Evolutionary conservation across 2,888 invertebrate genomes (phyloP).

Genomic region (Eupithecia subumbrata): DNA sequence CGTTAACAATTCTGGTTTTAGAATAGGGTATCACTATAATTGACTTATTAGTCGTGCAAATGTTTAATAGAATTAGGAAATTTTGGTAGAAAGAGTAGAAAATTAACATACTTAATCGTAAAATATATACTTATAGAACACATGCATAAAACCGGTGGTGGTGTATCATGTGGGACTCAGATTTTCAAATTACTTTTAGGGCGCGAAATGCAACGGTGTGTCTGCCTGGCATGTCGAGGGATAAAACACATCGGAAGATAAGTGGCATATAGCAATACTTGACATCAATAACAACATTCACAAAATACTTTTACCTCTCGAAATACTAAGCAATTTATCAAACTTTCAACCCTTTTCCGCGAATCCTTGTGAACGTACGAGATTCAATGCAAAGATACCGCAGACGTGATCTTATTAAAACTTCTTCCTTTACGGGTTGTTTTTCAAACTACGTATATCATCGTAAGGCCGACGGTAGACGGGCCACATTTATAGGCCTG

Average conservation of each 20-base stretch:
- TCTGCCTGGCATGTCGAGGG: too few relatives aligned
- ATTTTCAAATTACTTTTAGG: too few relatives aligned
- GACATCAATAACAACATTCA: conserved; percentile 2
- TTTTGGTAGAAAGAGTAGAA: too few relatives aligned
- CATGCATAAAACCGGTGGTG: too few relatives aligned
- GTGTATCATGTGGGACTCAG: too few relatives aligned
- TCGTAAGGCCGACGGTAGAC: neutral
- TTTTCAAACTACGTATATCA: conserved; percentile 23
- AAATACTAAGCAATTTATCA: conserved; percentile 16
- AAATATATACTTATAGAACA: too few relatives aligned
- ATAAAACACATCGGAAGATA: neutral
- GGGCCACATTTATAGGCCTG: neutral
- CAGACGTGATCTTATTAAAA: conserved; percentile 34
- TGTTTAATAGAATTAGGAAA: too few relatives aligned
- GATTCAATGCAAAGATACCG: conserved; percentile 5
- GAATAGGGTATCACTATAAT: too few relatives aligned
- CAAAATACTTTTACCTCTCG: neutral
- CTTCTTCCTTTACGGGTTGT: conserved; percentile 18
- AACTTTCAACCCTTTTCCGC: conserved; percentile 10
- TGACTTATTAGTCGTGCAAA: too few relatives aligned
- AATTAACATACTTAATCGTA: too few relatives aligned
- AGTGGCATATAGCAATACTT: neutral
- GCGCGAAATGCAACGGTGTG: too few relatives aligned
- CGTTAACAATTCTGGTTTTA: too few relatives aligned
- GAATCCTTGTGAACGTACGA: conserved; percentile 11